phyloP scores from a whole-genome alignment of 2,113 vertebrate species.

The Saimiri boliviensis region DNA sequence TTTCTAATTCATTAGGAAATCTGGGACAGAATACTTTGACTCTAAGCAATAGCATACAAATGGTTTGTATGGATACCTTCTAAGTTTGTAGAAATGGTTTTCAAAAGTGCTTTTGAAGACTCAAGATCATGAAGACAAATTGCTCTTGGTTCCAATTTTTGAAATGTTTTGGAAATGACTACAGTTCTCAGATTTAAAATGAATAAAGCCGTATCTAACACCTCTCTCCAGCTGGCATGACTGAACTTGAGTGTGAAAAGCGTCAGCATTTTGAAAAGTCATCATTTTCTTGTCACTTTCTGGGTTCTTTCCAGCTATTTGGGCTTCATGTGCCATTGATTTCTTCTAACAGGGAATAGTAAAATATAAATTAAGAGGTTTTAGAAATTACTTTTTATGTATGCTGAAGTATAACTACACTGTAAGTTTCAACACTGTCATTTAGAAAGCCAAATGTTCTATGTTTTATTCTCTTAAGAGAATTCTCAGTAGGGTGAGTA shows the following conservation, averaged over 20 bases:
- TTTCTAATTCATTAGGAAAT: slow-evolving; percentile 66
- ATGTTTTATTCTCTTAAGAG: slow-evolving; percentile 66
- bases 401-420: slow-evolving; percentile 79
- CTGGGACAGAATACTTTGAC: slow-evolving; percentile 58
- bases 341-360: slow-evolving; percentile 79
- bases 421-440: slow-evolving; percentile 65
- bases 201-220: slow-evolving; percentile 82
- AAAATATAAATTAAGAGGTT: slow-evolving; percentile 66
- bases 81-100: slow-evolving; percentile 82
- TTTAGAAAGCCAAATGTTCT: slow-evolving; percentile 77
- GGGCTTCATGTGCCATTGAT: slow-evolving; percentile 80
- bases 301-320: slow-evolving; percentile 77
- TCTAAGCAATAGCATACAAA: slow-evolving; percentile 69
- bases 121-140: slow-evolving; percentile 64
- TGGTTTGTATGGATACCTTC: slow-evolving; percentile 63
- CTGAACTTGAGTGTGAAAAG: slow-evolving; percentile 80
- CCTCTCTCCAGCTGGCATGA: slow-evolving; percentile 80
- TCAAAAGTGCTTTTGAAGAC: slow-evolving; percentile 79
- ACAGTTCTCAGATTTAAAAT: slow-evolving; percentile 77
- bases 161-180: slow-evolving; percentile 71
- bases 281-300: slow-evolving; percentile 77
- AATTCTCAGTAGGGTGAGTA: slow-evolving; percentile 61
- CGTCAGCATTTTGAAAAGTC: slow-evolving; percentile 68
- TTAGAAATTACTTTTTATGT: slow-evolving; percentile 73
- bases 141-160: slow-evolving; percentile 74